These are phyloP conservation scores for Bombylius major DNA, from an alignment of 2,888 invertebrate species.

Conservation along the genomic window DNA sequence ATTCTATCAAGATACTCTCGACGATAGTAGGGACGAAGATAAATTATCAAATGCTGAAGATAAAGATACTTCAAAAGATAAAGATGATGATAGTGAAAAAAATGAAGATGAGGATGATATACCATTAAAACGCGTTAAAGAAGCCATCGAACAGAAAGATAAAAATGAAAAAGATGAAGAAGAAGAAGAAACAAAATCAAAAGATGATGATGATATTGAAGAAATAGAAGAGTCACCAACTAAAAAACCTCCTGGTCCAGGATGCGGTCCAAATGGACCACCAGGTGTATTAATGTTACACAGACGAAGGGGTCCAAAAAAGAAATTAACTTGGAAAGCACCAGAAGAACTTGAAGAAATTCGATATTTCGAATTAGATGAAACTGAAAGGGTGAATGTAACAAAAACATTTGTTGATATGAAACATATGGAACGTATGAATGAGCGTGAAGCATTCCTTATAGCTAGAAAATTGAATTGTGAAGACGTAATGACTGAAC, in stretches of 20 bases:
- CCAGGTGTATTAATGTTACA: conserved; percentile 60
- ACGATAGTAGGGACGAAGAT: conserved; percentile 37
- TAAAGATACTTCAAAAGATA: conserved; percentile 19
- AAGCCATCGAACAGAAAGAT: conserved; percentile 33
- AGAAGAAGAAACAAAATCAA: conserved; percentile 23
- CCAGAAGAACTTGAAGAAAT: conserved; percentile 69
- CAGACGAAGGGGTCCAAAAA: conserved; percentile 65
- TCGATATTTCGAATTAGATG: conserved; percentile 87
- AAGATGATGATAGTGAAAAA: conserved; percentile 42
- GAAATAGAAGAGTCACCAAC: conserved; percentile 17
- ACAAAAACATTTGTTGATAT: conserved; percentile 82
- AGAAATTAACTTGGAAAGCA: conserved; percentile 68
- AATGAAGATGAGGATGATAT: conserved; percentile 31
- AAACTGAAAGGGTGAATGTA: conserved; percentile 91
- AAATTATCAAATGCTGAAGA: conserved; percentile 1
- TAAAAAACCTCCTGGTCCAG: conserved; percentile 28
- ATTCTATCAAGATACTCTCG: conserved; percentile 87
- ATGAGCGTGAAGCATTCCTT: conserved; percentile 74
- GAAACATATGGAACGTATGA: conserved; percentile 76
- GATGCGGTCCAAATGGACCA: conserved; percentile 45
- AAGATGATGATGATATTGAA: conserved; percentile 20
- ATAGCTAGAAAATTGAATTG: conserved; percentile 60
- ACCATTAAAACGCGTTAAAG: conserved; percentile 32
- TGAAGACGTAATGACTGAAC: conserved; percentile 73
- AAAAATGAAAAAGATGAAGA: conserved; percentile 23